Base-by-base conservation (phyloP, 2,888 invertebrate species). In the Gymnoscelis rufifasciata region DNA sequence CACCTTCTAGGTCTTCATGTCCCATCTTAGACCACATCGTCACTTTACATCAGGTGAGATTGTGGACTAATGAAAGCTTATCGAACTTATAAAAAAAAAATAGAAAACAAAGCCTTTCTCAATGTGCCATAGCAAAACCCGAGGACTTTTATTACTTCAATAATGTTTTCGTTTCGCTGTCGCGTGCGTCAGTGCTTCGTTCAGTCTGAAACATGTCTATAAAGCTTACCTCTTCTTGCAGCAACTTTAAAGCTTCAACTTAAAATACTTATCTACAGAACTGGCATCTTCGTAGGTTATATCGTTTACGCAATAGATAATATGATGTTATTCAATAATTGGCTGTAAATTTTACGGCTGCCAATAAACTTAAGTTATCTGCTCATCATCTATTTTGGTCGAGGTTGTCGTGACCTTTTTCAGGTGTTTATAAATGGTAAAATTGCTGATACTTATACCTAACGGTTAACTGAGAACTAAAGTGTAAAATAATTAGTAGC, bases 151-250 rank as follows among this genome's bases (percentile, higher is more conserved):
- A 10, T 27, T 27, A 15, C 5, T 68, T 75, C 75, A 79, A 78
- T 74, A 62, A 68, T 73, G 66, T 74, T 70, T 66, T 57, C 55
- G 33, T n/a, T n/a, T n/a, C n/a, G n/a, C n/a, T 68, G 65, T 73
- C 71, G 72, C 73, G 75, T 72, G 72, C 69, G 60, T 66, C 64
- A 60, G 61, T 66, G 62, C 57, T 44, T 64, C 68, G 19, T 24
- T 27, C 19, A 10, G 7, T 2, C 23, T 7, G 14, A 40, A 23
- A 23, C 35, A 35, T 35, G 35, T 19, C 35, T 35, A 37, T 37
- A 29, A 8, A 39, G 19, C 38, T 29, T 38, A 14, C 6, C 14
- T 3, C 13, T n/a, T n/a, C 31, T 31, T 15, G n/a, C 14, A 31
- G 30, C 30, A 30, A 12, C 30, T 14, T 0, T 30, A 1, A 14